Base-by-base conservation (phyloP, 2,888 invertebrate genomes). In the Drosophila anomelani region DNA sequence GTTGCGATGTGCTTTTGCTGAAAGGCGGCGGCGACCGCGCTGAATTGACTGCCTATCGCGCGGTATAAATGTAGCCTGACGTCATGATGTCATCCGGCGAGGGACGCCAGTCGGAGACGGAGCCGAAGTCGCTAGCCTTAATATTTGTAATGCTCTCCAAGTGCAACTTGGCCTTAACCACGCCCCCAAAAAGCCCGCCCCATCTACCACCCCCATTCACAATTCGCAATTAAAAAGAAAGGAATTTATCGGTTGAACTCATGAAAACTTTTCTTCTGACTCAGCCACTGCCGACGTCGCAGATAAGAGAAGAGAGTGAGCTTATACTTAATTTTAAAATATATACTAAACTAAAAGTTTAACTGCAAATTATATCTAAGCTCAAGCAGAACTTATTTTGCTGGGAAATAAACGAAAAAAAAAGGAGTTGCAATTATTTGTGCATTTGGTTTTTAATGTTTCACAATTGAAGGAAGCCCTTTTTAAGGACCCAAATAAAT, bases 41-140 rank as follows among this genome's bases (percentile, higher is more conserved):
- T 59, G 49, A 67, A 49, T 53, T 54, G 67, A 13, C 67, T 43
- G 43, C 15, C 66, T 58, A 56, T 53, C 63, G 49, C 36, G 38
- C 57, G 61, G 61, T 61, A 61, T 61, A 56, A 56, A 56, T 73
- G 66, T 55, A 54, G 41, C 72, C 76, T 81, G 77, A 81, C 81
- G 84, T 84, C 77, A 79, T 81, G 60, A 81, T 75, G 68, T 77
- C 79, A 74, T 71, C 71, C 47, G 32, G 59, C 54, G 49, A 66
- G 57, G 32, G 44, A 13, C 59, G 49, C 29, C 47, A 39, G 39
- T 29, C 29, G 7, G 8, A 23, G 43, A 8, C 39, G n/a, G 12
- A 13, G 13, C 15, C 36, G 10, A 17, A 26, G 39, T n/a, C 29
- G 54, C n/a, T 49, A 57, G 38, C 66, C 64, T 61, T 54, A 51